These are phyloP conservation scores for Pasiphila rectangulata DNA, from an alignment of 2,888 invertebrate species.

Conservation along the genomic window DNA sequence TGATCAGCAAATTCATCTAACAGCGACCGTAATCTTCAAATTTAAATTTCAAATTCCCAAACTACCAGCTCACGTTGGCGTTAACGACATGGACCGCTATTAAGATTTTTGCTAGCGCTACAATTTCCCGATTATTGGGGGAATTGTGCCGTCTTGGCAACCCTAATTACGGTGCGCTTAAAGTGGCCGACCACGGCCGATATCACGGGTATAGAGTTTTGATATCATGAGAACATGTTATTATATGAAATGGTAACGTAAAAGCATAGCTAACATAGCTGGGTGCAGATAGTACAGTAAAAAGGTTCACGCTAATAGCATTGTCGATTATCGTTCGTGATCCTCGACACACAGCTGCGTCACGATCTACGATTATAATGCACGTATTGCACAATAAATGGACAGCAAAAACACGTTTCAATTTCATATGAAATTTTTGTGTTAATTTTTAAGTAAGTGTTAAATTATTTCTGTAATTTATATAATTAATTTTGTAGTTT, in stretches of 20 bases:
- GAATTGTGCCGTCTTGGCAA: conserved; percentile 26
- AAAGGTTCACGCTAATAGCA: background rate
- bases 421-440: too few relatives aligned
- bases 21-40: conserved; percentile 6
- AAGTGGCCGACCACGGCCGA: conserved; percentile 43
- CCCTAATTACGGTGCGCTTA: conserved; percentile 34
- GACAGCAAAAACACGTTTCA: too few relatives aligned
- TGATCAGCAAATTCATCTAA: background rate
- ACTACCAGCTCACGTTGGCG: conserved; percentile 9
- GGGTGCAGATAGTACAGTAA: conserved; percentile 11
- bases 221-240: conserved; percentile 33
- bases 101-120: conserved; percentile 33
- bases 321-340: conserved; percentile 8
- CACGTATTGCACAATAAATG: background rate
- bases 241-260: conserved; percentile 31
- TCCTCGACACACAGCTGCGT: conserved; percentile 10
- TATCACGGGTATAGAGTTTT: conserved; percentile 37
- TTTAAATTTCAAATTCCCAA: conserved; percentile 13
- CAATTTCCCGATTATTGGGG: conserved; percentile 24
- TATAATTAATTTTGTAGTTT: too few relatives aligned
- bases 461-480: too few relatives aligned
- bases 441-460: too few relatives aligned
- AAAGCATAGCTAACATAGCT: conserved; percentile 13
- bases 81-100: conserved; percentile 28
- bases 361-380: conserved; percentile 6